Evolutionary conservation across 2,888 invertebrate genomes (phyloP).

Genomic region (Nebria salina): DNA sequence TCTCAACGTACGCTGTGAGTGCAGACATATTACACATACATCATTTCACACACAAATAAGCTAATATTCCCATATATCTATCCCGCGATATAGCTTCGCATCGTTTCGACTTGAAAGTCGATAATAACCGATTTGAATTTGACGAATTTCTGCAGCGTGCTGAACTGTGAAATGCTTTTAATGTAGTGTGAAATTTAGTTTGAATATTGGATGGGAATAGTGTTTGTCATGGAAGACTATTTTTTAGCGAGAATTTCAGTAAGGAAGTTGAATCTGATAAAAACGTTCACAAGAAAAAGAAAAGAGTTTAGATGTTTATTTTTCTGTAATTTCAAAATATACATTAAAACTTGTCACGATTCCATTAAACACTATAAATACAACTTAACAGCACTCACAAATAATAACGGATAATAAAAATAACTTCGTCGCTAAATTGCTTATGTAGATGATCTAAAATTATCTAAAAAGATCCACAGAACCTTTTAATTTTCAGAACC

Average conservation of each 20-base stretch:
- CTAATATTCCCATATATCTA: background rate
- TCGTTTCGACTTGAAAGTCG: background rate
- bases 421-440: no score
- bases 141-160: background rate
- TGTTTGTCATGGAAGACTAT: background rate
- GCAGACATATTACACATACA: background rate
- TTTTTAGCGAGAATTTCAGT: background rate
- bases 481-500: no score
- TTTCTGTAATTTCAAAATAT: background rate
- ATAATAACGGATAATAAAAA: no score
- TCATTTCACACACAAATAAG: background rate
- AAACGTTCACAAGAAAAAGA: background rate
- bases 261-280: background rate
- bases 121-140: conserved; percentile 1
- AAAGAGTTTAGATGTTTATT: background rate
- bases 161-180: conserved; percentile 1
- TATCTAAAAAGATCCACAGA: no score
- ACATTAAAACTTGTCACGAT: background rate
- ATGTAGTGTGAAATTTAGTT: conserved; percentile 1
- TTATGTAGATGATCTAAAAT: no score
- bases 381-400: background rate
- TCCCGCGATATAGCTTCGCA: background rate
- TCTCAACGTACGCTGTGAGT: background rate
- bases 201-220: background rate
- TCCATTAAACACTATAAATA: background rate